phyloP scores from a whole-genome alignment of 2,888 invertebrate species.

The Metacarcinus magister region DNA sequence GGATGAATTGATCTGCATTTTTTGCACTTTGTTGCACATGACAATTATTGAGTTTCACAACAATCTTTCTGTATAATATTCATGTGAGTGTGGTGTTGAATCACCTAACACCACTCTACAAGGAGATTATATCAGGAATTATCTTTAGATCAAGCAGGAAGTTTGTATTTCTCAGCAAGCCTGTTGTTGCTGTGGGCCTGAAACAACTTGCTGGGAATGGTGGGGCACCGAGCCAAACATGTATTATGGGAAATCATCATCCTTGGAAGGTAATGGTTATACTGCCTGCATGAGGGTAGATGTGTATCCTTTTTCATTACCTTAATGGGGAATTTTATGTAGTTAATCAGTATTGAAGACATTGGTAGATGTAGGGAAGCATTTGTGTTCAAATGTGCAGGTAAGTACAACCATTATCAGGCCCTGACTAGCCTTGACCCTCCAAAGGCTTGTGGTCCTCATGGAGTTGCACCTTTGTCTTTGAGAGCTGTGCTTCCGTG shows the following conservation, averaged over 20 bases:
- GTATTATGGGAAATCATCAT: neutral
- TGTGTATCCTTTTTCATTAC: neutral
- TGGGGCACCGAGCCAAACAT: neutral
- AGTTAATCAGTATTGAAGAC: neutral
- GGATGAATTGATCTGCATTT: no score
- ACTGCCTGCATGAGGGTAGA: neutral
- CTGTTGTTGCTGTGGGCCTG: neutral
- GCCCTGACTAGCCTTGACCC: neutral
- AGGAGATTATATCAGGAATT: neutral
- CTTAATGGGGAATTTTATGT: neutral
- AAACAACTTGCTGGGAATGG: neutral
- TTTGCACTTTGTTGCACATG: no score
- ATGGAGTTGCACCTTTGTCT: neutral
- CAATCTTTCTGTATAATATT: no score
- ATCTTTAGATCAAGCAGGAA: neutral
- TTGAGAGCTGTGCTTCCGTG: slow-evolving; percentile 8
- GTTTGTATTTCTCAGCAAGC: neutral
- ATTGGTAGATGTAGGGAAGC: neutral
- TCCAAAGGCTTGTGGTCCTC: neutral
- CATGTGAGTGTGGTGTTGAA: no score
- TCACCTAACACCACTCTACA: no score
- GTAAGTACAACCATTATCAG: neutral
- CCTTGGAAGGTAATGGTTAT: neutral
- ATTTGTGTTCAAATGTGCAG: neutral
- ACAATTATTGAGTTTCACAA: no score